These are phyloP conservation scores for Fabriciana adippe DNA, from an alignment of 2,888 invertebrate genomes.

Conservation along the genomic window DNA sequence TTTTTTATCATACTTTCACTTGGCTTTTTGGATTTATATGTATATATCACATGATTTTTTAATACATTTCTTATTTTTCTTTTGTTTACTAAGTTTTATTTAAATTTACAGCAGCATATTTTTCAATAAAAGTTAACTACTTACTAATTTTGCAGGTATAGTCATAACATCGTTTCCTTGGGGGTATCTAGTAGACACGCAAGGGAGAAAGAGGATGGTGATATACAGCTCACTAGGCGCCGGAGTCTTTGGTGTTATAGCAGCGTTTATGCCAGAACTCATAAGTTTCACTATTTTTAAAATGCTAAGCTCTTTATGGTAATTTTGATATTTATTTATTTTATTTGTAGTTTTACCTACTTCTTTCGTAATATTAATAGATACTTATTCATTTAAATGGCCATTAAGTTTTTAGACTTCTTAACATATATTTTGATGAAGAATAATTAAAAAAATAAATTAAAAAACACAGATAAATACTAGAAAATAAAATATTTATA, in stretches of 20 bases:
- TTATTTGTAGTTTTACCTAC: neutral
- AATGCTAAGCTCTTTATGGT: conserved; percentile 80
- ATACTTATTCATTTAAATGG: too few relatives aligned
- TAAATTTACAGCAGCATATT: neutral
- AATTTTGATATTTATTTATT: conserved; percentile 37
- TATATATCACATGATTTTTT: too few relatives aligned
- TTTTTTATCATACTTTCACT: too few relatives aligned
- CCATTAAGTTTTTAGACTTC: too few relatives aligned
- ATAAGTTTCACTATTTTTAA: conserved; percentile 83
- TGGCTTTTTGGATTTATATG: too few relatives aligned
- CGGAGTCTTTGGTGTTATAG: conserved; percentile 74
- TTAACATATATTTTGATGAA: too few relatives aligned
- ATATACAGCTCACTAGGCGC: conserved; percentile 64
- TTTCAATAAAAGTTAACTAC: neutral
- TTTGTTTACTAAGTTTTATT: too few relatives aligned
- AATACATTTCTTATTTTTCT: too few relatives aligned
- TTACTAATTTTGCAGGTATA: conserved; percentile 74
- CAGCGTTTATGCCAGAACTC: conserved; percentile 84
- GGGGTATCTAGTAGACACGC: conserved; percentile 89
- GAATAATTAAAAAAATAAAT: too few relatives aligned
- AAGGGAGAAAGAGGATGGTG: conserved; percentile 84
- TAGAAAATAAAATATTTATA: too few relatives aligned
- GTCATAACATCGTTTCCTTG: conserved; percentile 89
- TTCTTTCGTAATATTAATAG: too few relatives aligned
- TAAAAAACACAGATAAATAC: too few relatives aligned